phyloP scores from a whole-genome alignment of 1,140 invertebrate species.

The Neotoxoptera formosana region DNA sequence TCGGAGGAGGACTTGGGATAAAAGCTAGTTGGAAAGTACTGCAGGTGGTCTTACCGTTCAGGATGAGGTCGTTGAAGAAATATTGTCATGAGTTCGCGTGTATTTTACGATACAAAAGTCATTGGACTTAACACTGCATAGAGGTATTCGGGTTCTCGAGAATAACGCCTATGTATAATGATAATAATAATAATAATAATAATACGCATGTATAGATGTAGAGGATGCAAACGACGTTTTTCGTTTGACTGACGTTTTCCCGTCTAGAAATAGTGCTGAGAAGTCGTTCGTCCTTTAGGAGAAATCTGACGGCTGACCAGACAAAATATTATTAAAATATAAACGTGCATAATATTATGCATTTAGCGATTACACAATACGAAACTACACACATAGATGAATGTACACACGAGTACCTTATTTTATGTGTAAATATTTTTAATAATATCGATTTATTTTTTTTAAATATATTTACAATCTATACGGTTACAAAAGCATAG shows the following conservation, averaged over 20 bases:
- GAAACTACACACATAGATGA: too few species aligned
- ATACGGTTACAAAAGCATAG: too few species aligned
- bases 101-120: background rate
- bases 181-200: background rate
- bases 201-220: background rate
- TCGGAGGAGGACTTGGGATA: background rate
- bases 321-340: background rate
- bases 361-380: background rate
- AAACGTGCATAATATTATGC: background rate
- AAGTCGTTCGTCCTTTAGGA: background rate
- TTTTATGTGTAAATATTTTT: too few species aligned
- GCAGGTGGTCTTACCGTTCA: background rate
- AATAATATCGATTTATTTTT: too few species aligned
- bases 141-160: background rate
- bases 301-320: background rate
- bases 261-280: background rate
- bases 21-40: background rate
- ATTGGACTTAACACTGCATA: background rate
- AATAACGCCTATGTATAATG: background rate
- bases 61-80: background rate
- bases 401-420: too few species aligned
- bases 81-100: background rate
- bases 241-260: constrained; percentile 16
- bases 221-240: background rate
- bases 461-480: too few species aligned